These are phyloP conservation scores for Drosophila navojoa DNA, from an alignment of 1,140 invertebrate genomes.

Conservation along the genomic window DNA sequence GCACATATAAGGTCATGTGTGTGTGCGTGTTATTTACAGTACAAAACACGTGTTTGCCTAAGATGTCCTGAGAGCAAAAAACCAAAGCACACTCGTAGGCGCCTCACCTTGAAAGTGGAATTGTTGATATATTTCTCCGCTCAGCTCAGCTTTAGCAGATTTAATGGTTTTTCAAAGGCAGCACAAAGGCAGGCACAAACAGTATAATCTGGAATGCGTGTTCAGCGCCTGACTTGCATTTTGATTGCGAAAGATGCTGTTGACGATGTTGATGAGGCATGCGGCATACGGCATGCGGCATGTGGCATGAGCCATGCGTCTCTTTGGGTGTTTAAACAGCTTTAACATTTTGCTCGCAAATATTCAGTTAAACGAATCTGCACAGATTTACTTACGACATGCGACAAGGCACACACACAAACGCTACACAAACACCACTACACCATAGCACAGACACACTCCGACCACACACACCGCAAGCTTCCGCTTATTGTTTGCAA, in stretches of 20 bases:
- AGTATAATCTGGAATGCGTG: conserved; percentile 29
- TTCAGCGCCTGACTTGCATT: conserved; percentile 62
- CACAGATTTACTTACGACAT: conserved; percentile 38
- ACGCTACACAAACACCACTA: neutral
- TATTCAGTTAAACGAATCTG: conserved; percentile 50
- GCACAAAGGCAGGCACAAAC: conserved; percentile 17
- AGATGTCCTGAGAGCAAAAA: conserved; percentile 46
- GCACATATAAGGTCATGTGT: conserved; percentile 34
- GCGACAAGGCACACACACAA: conserved; percentile 7
- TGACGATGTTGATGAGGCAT: conserved; percentile 40
- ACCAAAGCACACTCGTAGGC: conserved; percentile 42
- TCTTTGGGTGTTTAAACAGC: conserved; percentile 37
- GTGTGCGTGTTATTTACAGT: conserved; percentile 62
- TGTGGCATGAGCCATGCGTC: conserved; percentile 28
- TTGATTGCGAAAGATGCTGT: conserved; percentile 37
- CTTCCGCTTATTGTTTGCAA: conserved; percentile 75
- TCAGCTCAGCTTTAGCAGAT: conserved; percentile 19
- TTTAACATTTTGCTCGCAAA: conserved; percentile 20
- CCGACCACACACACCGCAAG: conserved; percentile 45
- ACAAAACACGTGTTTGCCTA: conserved; percentile 71
- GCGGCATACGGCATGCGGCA: conserved; percentile 26
- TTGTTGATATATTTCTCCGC: conserved; percentile 22
- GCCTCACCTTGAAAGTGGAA: conserved; percentile 57
- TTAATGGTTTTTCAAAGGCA: conserved; percentile 60
- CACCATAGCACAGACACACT: conserved; percentile 1